Evolutionary conservation across 2,113 vertebrate genomes (phyloP).

Genomic region (Callaeas wilsoni): DNA sequence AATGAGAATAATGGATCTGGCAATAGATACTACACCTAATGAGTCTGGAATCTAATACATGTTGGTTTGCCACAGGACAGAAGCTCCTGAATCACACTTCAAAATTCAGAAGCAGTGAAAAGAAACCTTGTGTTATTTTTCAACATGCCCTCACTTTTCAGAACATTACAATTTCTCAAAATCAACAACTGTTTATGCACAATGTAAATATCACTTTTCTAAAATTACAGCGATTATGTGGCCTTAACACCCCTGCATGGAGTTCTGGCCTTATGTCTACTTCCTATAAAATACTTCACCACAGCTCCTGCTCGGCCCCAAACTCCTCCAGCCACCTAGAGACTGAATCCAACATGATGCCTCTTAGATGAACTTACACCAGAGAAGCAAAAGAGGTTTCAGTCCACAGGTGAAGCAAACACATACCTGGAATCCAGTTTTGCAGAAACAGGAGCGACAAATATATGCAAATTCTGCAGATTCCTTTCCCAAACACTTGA

Average conservation of each 20-base stretch:
- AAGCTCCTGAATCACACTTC: background rate
- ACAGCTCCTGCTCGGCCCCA: background rate
- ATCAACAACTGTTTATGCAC: background rate
- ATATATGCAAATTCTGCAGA: background rate
- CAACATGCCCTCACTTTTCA: background rate
- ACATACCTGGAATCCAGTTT: background rate
- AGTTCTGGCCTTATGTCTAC: background rate
- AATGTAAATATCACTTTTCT: background rate
- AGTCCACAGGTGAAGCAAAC: background rate
- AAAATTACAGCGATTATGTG: background rate
- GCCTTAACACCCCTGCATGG: background rate
- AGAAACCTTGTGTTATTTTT: background rate
- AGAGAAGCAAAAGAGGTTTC: background rate
- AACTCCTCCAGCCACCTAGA: background rate
- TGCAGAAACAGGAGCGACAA: background rate
- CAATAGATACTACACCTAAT: background rate
- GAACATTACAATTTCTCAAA: background rate
- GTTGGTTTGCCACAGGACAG: background rate
- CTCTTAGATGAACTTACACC: background rate
- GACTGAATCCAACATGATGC: background rate
- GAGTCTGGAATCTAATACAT: background rate
- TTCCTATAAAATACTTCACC: background rate
- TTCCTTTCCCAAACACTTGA: background rate
- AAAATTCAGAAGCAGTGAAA: background rate
- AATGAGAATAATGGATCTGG: background rate